Conservation (phyloP, 2,113 vertebrate genomes). For the Thymallus thymallus region DNA sequence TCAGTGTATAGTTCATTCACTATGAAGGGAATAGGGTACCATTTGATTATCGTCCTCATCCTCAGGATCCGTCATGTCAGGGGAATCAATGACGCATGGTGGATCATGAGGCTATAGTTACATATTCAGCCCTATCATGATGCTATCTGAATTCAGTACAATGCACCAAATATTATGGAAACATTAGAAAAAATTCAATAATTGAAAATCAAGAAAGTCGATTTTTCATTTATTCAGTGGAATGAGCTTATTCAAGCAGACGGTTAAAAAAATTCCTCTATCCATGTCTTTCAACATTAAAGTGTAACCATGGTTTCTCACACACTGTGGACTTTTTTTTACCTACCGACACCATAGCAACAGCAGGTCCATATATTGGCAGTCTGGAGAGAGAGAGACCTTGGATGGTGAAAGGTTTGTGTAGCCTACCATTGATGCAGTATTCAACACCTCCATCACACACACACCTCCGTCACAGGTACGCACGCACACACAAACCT, state of each 20-base stretch:
- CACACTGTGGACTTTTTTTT: conserved; percentile 11
- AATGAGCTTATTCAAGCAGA: conserved; percentile 13
- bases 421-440: conserved; percentile 15
- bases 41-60: too few species aligned
- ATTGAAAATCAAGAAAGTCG: not conserved
- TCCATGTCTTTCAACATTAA: conserved; percentile 4
- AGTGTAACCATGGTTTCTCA: conserved; percentile 45
- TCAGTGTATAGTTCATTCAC: too few species aligned
- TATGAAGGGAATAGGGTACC: too few species aligned
- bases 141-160: not conserved
- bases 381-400: conserved; percentile 6
- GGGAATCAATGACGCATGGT: not conserved
- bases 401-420: conserved; percentile 8
- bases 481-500: conserved; percentile 1
- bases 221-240: conserved; percentile 16
- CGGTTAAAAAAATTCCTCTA: not conserved
- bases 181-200: conserved; percentile 1
- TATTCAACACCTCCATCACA: conserved; percentile 21
- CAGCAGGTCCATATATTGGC: conserved; percentile 10
- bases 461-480: not conserved
- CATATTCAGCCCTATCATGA: not conserved
- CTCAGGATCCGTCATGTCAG: too few species aligned
- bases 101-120: not conserved
- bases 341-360: conserved; percentile 32
- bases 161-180: not conserved